Conservation (phyloP, 1,140 invertebrate genomes). For the Papilio helenus region DNA sequence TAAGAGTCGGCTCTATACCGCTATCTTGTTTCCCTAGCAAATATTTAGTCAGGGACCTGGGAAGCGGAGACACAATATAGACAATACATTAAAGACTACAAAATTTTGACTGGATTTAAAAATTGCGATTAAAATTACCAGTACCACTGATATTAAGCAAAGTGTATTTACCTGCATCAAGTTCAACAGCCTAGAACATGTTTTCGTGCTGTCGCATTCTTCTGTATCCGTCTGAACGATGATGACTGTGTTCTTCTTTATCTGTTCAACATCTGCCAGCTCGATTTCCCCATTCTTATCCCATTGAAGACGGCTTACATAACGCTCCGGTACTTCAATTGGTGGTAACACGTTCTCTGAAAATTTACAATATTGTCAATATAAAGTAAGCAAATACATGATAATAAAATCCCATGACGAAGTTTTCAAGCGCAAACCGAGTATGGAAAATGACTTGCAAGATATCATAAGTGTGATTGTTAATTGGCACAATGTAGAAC, state of each 20-base stretch:
- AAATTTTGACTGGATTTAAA: too few species aligned
- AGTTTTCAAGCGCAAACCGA: too few species aligned
- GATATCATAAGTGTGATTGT: too few species aligned
- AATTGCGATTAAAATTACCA: too few species aligned
- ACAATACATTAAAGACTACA: too few species aligned
- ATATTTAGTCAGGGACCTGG: too few species aligned
- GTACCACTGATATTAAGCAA: not conserved
- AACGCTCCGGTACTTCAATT: constrained; percentile 44
- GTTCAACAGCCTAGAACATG: constrained; percentile 40
- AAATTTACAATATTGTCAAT: constrained; percentile 22
- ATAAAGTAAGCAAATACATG: not conserved
- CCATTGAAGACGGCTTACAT: constrained; percentile 46
- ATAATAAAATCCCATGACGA: too few species aligned
- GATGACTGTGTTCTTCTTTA: constrained; percentile 41
- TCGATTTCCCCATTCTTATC: not conserved
- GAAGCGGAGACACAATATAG: too few species aligned
- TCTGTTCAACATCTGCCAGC: not conserved
- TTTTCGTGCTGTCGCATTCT: constrained; percentile 38
- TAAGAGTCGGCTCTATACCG: too few species aligned
- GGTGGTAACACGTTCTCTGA: constrained; percentile 53
- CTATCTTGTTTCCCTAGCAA: too few species aligned
- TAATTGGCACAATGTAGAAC: too few species aligned
- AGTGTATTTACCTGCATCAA: constrained; percentile 44
- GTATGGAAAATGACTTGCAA: too few species aligned
- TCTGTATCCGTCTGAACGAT: constrained; percentile 47